Evolutionary conservation across 2,888 invertebrate genomes (phyloP).

Genomic region (Galerucella pusilla): DNA sequence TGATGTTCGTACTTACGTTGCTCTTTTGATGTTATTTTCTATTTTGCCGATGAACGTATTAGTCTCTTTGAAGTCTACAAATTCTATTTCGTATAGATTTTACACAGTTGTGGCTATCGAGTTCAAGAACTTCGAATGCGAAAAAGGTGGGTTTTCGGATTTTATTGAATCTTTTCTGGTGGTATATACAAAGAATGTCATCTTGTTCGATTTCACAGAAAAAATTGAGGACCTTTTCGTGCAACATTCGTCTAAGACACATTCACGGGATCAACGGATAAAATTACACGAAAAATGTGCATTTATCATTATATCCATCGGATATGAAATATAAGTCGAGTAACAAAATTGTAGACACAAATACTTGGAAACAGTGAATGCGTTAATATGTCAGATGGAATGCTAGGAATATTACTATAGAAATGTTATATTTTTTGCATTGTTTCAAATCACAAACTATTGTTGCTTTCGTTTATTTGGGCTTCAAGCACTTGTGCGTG

Average conservation of each 20-base stretch:
- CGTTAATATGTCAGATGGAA: too few relatives aligned
- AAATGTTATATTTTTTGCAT: too few relatives aligned
- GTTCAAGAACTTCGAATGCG: conserved; percentile 16
- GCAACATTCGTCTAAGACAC: neutral
- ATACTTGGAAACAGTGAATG: too few relatives aligned
- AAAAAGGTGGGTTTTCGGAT: conserved; percentile 2
- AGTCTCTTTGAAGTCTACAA: conserved; percentile 21
- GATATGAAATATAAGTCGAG: too few relatives aligned
- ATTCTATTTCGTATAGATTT: conserved; percentile 24
- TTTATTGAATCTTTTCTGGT: conserved; percentile 17
- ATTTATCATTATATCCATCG: too few relatives aligned
- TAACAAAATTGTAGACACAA: too few relatives aligned
- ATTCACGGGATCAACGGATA: neutral
- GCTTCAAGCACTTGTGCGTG: too few relatives aligned
- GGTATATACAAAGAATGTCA: conserved; percentile 23
- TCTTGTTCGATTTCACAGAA: conserved; percentile 22
- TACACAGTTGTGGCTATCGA: conserved; percentile 19
- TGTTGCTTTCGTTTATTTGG: too few relatives aligned
- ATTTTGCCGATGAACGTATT: neutral
- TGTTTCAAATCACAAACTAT: too few relatives aligned
- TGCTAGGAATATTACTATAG: too few relatives aligned
- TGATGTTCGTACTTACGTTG: neutral
- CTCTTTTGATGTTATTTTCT: neutral
- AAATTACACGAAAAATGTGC: neutral
- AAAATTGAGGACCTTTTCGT: conserved; percentile 25